Evolutionary conservation across 1,140 invertebrate genomes (phyloP).

Genomic region (Augochlora pura): DNA sequence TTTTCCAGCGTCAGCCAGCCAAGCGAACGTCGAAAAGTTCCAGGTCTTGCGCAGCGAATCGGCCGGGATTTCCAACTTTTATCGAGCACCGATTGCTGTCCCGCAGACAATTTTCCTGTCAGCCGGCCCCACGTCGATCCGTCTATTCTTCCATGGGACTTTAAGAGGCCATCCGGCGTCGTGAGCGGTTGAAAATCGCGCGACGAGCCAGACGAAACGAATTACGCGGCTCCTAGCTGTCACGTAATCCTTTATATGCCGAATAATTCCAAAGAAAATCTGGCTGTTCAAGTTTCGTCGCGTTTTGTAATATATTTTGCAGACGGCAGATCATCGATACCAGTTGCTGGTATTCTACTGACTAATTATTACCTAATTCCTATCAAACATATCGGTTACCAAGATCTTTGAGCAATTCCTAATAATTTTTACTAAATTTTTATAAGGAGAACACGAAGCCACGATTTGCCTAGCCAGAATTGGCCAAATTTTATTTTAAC

Average conservation of each 20-base stretch:
- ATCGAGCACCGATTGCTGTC: constrained; percentile 62
- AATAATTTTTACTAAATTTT: no score
- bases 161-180: constrained; percentile 12
- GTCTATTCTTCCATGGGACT: constrained; percentile 37
- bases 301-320: background rate
- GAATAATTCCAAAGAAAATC: background rate
- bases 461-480: no score
- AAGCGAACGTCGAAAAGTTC: constrained; percentile 55
- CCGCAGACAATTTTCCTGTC: constrained; percentile 54
- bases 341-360: no score
- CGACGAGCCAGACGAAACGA: background rate
- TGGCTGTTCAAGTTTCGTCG: background rate
- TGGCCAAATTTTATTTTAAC: no score
- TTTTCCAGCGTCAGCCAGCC: constrained; percentile 43
- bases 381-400: no score
- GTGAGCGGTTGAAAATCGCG: background rate
- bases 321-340: background rate
- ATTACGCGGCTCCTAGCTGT: background rate
- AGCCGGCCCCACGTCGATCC: constrained; percentile 27
- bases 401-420: no score
- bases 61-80: constrained; percentile 64
- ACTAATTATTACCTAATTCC: no score
- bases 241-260: background rate
- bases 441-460: no score
- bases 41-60: constrained; percentile 49